Conservation (phyloP, 2,113 vertebrate genomes). For the Oriolus oriolus region DNA sequence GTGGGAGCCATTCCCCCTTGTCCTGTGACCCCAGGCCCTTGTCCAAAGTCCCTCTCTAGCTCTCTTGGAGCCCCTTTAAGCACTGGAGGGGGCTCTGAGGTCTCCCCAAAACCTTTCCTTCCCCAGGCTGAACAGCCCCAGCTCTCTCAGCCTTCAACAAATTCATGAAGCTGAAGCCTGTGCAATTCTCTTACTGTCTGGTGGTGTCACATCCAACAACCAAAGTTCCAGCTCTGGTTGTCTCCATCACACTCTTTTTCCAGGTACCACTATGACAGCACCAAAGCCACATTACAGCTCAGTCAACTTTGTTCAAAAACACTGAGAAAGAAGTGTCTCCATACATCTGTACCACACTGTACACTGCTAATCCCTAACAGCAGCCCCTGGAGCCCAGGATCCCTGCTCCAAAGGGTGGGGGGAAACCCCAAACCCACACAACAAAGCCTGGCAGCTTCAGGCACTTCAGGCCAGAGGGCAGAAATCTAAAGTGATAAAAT, state of each 20-base stretch:
- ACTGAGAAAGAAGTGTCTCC: not conserved
- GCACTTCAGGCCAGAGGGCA: not conserved
- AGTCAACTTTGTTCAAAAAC: not conserved
- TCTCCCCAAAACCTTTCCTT: not conserved
- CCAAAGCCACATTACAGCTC: conserved; percentile 24
- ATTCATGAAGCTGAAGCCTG: not conserved
- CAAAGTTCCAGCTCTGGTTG: not conserved
- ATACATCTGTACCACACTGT: fast-evolving
- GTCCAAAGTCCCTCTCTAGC: not conserved
- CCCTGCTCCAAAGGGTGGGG: not conserved
- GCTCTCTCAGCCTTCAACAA: not conserved
- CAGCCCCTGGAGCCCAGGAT: not conserved
- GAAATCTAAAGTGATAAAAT: not conserved
- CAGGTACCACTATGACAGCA: conserved; percentile 48
- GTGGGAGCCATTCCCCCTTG: not conserved
- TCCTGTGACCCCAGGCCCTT: not conserved
- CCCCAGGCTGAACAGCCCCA: not conserved
- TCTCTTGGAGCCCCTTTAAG: not conserved
- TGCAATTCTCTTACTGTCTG: not conserved
- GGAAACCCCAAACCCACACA: fast-evolving
- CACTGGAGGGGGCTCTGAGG: fast-evolving
- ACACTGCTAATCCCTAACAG: not conserved
- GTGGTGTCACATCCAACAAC: not conserved
- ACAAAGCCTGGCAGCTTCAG: not conserved
- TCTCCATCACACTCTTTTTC: not conserved